phyloP scores from a whole-genome alignment of 2,888 invertebrate genomes.

The Pocota personata region DNA sequence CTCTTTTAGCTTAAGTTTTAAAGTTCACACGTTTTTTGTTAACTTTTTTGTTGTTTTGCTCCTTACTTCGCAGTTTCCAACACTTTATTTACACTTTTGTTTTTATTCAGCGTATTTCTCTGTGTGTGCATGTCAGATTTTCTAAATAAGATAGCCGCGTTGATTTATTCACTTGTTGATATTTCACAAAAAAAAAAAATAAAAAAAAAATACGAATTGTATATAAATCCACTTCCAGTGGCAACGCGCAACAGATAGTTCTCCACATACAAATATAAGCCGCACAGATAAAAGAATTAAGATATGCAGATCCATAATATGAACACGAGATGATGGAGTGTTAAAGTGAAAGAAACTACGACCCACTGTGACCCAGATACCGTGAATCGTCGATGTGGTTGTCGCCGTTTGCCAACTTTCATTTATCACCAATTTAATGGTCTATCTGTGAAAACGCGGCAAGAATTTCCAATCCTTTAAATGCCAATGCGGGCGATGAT shows the following conservation, averaged over 20 bases:
- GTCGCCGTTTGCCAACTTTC: conserved; percentile 47
- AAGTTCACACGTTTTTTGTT: conserved; percentile 43
- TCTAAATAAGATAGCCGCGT: background rate
- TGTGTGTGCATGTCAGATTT: conserved; percentile 7
- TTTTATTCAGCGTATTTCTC: background rate
- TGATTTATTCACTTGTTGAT: conserved; percentile 44
- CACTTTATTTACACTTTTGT: conserved; percentile 15
- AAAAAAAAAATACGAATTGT: too few species aligned
- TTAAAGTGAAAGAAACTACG: conserved; percentile 41
- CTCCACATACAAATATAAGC: conserved; percentile 1
- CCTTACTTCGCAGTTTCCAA: background rate
- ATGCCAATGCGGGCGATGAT: background rate
- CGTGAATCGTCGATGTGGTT: background rate
- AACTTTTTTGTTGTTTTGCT: background rate
- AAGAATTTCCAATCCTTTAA: conserved; percentile 11
- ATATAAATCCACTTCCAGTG: background rate
- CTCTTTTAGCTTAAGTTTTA: conserved; percentile 1
- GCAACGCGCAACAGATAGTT: background rate
- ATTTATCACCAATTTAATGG: conserved; percentile 30
- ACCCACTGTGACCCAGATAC: conserved; percentile 42
- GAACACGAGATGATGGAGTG: conserved; percentile 16
- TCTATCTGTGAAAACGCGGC: background rate
- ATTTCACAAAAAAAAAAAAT: background rate
- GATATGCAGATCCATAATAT: conserved; percentile 39
- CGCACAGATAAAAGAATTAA: conserved; percentile 3